These are phyloP conservation scores for Dinoponera quadriceps DNA, from an alignment of 1,140 invertebrate genomes.

Conservation along the genomic window DNA sequence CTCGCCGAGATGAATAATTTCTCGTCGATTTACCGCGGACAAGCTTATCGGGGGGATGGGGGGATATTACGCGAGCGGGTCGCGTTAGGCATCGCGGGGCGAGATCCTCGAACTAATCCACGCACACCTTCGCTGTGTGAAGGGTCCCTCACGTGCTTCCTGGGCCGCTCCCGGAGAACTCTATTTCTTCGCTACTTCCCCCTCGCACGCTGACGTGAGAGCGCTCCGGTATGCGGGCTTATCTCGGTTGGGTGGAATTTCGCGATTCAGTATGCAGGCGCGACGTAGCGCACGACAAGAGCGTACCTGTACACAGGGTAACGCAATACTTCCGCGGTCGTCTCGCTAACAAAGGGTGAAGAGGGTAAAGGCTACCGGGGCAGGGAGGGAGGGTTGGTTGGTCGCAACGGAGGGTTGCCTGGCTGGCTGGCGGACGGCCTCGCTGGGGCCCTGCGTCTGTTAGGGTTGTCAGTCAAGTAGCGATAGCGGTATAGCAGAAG, in stretches of 20 bases:
- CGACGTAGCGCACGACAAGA: conserved; percentile 46
- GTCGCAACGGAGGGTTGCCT: not conserved
- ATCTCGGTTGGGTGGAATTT: conserved; percentile 57
- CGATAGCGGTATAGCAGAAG: conserved; percentile 69
- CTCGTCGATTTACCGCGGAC: not conserved
- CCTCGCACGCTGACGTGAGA: conserved; percentile 13
- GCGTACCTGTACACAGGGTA: conserved; percentile 31
- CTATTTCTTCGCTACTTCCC: conserved; percentile 38
- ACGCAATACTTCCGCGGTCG: conserved; percentile 59
- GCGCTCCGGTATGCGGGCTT: conserved; percentile 29
- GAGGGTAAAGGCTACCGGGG: not conserved
- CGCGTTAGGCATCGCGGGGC: conserved; percentile 13
- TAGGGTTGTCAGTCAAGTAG: conserved; percentile 77
- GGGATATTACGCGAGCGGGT: conserved; percentile 10
- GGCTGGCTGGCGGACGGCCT: conserved; percentile 37
- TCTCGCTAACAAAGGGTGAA: conserved; percentile 49
- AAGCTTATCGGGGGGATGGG: not conserved
- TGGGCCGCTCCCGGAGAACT: conserved; percentile 13
- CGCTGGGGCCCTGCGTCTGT: conserved; percentile 58
- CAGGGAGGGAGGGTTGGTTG: not conserved
- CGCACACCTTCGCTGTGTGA: conserved; percentile 18
- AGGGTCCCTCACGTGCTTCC: conserved; percentile 14
- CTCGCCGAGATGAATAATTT: not conserved
- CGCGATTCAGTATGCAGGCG: conserved; percentile 54
- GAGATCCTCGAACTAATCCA: conserved; percentile 27